These are phyloP conservation scores for Thyatira batis DNA, from an alignment of 2,888 invertebrate genomes.

Conservation along the genomic window DNA sequence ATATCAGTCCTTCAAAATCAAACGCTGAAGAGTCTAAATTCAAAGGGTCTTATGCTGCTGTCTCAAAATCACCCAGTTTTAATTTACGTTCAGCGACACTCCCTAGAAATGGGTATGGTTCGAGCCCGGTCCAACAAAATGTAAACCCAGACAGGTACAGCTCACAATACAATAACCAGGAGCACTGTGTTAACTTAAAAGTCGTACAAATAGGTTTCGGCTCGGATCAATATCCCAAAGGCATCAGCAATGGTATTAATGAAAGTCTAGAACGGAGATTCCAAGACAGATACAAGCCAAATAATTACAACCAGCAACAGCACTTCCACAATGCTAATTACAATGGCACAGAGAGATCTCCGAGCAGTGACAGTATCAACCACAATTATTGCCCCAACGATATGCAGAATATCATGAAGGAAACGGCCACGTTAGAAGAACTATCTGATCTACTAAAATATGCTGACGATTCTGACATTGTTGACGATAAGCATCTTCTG, in stretches of 20 bases:
- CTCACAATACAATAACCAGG: conserved; percentile 78
- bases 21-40: conserved; percentile 73
- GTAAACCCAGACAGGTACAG: conserved; percentile 78
- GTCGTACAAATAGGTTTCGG: conserved; percentile 84
- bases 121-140: conserved; percentile 63
- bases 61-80: conserved; percentile 75
- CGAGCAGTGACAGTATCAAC: conserved; percentile 73
- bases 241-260: conserved; percentile 72
- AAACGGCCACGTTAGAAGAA: conserved; percentile 86
- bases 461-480: conserved; percentile 87
- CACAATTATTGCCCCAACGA: conserved; percentile 73
- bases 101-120: conserved; percentile 85
- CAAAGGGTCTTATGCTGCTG: conserved; percentile 63
- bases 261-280: conserved; percentile 75
- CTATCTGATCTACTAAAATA: conserved; percentile 87
- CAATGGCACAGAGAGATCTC: conserved; percentile 67
- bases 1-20: conserved; percentile 72
- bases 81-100: conserved; percentile 86
- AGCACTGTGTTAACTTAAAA: conserved; percentile 81
- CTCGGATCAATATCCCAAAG: conserved; percentile 83
- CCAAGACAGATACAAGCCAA: conserved; percentile 77
- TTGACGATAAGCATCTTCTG: conserved; percentile 73
- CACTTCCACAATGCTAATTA: conserved; percentile 73
- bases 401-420: conserved; percentile 74
- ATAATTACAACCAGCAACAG: conserved; percentile 64